Conservation (phyloP, 2,888 invertebrate species). For the Aproaerema taeniolella region DNA sequence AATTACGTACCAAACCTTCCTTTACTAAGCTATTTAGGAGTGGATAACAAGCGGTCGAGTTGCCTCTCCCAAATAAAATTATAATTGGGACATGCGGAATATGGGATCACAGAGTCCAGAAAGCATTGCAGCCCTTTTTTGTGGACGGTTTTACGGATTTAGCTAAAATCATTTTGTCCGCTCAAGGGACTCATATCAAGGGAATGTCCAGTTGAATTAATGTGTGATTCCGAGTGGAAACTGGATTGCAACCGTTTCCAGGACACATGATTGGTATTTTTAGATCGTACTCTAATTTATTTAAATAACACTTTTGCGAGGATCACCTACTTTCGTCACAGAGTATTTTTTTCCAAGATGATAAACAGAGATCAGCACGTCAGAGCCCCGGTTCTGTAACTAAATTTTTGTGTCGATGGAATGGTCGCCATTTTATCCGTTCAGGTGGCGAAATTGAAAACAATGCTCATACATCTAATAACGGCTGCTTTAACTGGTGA, state of each 20-base stretch:
- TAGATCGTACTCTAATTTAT: too few species aligned
- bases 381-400: too few species aligned
- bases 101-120: slow-evolving; percentile 41
- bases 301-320: too few species aligned
- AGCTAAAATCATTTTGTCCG: slow-evolving; percentile 11
- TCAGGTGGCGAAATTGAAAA: too few species aligned
- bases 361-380: too few species aligned
- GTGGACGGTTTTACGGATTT: slow-evolving; percentile 9
- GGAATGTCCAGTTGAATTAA: slow-evolving; percentile 9
- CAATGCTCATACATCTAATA: too few species aligned
- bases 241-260: slow-evolving; percentile 5
- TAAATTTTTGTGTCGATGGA: too few species aligned
- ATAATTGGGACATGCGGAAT: slow-evolving; percentile 66
- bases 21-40: slow-evolving; percentile 65
- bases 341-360: too few species aligned
- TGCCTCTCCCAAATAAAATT: slow-evolving; percentile 52
- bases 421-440: too few species aligned
- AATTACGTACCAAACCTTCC: slow-evolving; percentile 56
- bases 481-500: too few species aligned
- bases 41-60: slow-evolving; percentile 55
- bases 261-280: too few species aligned
- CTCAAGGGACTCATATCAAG: slow-evolving; percentile 9
- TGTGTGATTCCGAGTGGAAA: slow-evolving; percentile 2
- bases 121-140: slow-evolving; percentile 20
- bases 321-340: too few species aligned